These are phyloP conservation scores for Trisateles emortualis DNA, from an alignment of 2,888 invertebrate genomes.

Conservation along the genomic window DNA sequence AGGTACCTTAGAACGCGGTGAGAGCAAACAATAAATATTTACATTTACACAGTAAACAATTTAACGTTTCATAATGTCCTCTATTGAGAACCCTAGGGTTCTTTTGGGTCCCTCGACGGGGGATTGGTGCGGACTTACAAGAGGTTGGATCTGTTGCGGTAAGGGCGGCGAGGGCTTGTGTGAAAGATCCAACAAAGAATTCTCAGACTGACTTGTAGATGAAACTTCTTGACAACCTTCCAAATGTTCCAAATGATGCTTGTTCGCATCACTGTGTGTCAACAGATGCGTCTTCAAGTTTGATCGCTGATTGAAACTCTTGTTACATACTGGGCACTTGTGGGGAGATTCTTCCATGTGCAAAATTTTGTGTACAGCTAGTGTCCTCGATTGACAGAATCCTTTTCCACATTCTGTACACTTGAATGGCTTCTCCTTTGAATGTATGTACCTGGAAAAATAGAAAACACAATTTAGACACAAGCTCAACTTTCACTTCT, in stretches of 20 bases:
- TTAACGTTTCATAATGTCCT: slow-evolving; percentile 95
- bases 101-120: slow-evolving; percentile 77
- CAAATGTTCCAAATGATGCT: slow-evolving; percentile 80
- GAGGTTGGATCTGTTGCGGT: slow-evolving; percentile 61
- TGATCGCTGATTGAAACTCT: slow-evolving; percentile 96
- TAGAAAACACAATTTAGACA: slow-evolving; percentile 64
- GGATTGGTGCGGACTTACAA: slow-evolving; percentile 67
- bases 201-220: slow-evolving; percentile 82
- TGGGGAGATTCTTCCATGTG: slow-evolving; percentile 98
- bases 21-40: slow-evolving; percentile 51
- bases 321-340: slow-evolving; percentile 95
- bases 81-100: slow-evolving; percentile 93
- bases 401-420: slow-evolving; percentile 99
- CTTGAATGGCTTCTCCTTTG: slow-evolving; percentile 99
- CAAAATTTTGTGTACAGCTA: slow-evolving; percentile 97
- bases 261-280: slow-evolving; percentile 92
- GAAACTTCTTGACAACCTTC: slow-evolving; percentile 85
- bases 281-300: slow-evolving; percentile 96
- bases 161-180: slow-evolving; percentile 79
- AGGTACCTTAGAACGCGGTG: slow-evolving; percentile 40
- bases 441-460: slow-evolving; percentile 97
- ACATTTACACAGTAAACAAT: slow-evolving; percentile 49
- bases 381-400: slow-evolving; percentile 98
- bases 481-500: slow-evolving; percentile 62
- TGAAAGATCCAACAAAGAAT: slow-evolving; percentile 86